Evolutionary conservation across 1,140 invertebrate species (phyloP), one percentile per base, ranked within the genome.

Genomic region (Drosophila sechellia): DNA sequence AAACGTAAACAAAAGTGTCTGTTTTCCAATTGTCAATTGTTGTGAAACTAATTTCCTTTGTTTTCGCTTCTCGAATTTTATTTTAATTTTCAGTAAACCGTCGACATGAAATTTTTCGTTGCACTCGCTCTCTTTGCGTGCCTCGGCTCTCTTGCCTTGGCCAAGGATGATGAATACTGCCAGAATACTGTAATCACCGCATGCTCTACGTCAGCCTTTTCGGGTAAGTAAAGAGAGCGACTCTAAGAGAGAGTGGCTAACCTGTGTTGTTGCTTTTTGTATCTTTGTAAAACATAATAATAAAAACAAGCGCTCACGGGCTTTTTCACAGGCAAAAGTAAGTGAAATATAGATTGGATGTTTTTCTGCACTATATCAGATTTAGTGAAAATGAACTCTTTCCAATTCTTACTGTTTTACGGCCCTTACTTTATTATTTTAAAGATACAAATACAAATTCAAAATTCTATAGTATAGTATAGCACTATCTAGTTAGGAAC

Each of bases 121-220:
- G 63, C 94, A 72, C 81, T 95, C 55, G 83, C 93, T 40, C 56
- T 94, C 55, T 91, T 95, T 71, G 90, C 92, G 61, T 84, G 93
- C 78, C 84, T 95, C 25, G 63, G 94, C 49, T 93, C 93, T 53
- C 91, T 94, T 22, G 92, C 92, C 4, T 77, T 90, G 40, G 93
- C 93, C 15, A 90, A 92, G 11, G 64, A 89, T 31, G 93, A 93
- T 4, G 94, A 95, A 39, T 93, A 90, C 43, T 96, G 95, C 87
- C 96, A 95, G 81, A 93, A 93, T 15, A 94, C 95, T 74, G 94
- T 95, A 3, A 91, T 93, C 11, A 81, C 81, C 42, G 94, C 94
- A 52, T 96, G 95, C 76, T 93, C 40, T 61, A 68, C 69, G 8
- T 77, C 40, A 37, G 52, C 59, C 22, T 81, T 77, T 54, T 78